phyloP scores from a whole-genome alignment of 2,888 invertebrate species.

The Xanthia togata region DNA sequence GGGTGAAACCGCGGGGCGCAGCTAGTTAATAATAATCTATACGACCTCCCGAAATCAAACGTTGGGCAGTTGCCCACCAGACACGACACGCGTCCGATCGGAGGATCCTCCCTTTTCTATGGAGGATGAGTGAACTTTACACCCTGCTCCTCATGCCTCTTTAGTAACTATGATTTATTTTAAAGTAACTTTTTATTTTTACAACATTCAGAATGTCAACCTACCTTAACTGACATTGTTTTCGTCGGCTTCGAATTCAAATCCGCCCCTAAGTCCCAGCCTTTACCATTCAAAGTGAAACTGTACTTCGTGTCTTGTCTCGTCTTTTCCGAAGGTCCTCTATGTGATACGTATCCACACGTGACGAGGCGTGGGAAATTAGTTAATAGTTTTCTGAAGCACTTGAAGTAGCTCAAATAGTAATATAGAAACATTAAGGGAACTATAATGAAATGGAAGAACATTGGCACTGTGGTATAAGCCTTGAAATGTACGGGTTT shows the following conservation, averaged over 20 bases:
- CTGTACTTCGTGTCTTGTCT: slow-evolving; percentile 71
- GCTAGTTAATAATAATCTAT: no score
- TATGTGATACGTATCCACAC: slow-evolving; percentile 74
- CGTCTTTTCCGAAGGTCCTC: slow-evolving; percentile 75
- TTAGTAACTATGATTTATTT: not conserved
- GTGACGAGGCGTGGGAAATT: slow-evolving; percentile 75
- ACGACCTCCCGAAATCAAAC: no score
- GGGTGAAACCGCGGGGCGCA: no score
- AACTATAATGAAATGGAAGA: slow-evolving; percentile 73
- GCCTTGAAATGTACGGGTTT: slow-evolving; percentile 72
- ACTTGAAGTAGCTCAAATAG: slow-evolving; percentile 73
- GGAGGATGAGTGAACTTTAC: no score
- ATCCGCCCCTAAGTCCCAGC: slow-evolving; percentile 68
- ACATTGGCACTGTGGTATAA: slow-evolving; percentile 74
- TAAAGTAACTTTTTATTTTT: not conserved
- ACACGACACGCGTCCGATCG: no score
- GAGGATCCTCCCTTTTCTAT: no score
- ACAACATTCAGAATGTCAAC: not conserved
- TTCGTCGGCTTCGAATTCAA: slow-evolving; percentile 64
- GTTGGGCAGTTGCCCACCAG: no score
- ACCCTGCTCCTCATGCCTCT: no score
- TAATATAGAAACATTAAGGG: slow-evolving; percentile 74
- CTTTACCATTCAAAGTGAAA: slow-evolving; percentile 74
- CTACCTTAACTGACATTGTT: slow-evolving; percentile 72
- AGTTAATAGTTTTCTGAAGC: slow-evolving; percentile 74